Percentiles rank a stretch among this genome's conserved stretches.
These are phyloP conservation scores for Eucidaris tribuloides DNA, from an alignment of 35 echinoderm and acorn worm species.

Conservation along the genomic window DNA sequence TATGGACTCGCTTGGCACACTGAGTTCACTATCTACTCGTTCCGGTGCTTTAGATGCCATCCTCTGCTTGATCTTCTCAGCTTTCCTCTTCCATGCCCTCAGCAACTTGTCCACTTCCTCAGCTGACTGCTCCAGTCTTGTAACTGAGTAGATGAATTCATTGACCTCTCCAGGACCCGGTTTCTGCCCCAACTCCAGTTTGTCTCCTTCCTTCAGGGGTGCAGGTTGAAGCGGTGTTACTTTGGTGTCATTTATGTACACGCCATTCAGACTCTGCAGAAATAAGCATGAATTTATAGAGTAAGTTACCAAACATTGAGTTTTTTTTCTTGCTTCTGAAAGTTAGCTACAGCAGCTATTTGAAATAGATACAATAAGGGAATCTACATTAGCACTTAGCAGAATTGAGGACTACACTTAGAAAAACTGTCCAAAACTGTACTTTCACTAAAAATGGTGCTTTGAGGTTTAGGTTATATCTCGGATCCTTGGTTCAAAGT, in stretches of 20 bases:
- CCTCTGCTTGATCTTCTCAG: constrained; percentile 12
- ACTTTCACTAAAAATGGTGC: too few relatives aligned
- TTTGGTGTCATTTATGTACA: constrained; percentile 62
- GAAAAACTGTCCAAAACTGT: too few relatives aligned
- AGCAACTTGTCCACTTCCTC: constrained; percentile 63
- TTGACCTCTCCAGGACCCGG: constrained; percentile 37
- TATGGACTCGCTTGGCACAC: neutral
- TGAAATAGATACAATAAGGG: too few relatives aligned
- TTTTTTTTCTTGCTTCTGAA: too few relatives aligned
- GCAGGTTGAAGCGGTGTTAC: constrained; percentile 27
- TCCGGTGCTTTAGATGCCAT: neutral
- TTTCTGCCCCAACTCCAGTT: constrained; percentile 60
- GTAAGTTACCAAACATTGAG: too few relatives aligned
- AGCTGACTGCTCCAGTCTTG: neutral
- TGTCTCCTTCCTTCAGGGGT: constrained; percentile 57
- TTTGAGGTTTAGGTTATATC: too few relatives aligned
- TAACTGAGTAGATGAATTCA: constrained; percentile 84
- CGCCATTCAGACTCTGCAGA: constrained; percentile 96
- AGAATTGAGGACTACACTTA: too few relatives aligned
- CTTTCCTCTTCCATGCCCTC: constrained; percentile 28
- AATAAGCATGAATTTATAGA: too few relatives aligned
- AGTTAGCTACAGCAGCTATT: too few relatives aligned
- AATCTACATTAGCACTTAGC: too few relatives aligned
- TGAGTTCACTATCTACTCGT: constrained; percentile 15
- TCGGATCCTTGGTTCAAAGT: too few relatives aligned